These are phyloP conservation scores for Acomys russatus DNA, from an alignment of 2,797 vertebrate species.

Conservation along the genomic window DNA sequence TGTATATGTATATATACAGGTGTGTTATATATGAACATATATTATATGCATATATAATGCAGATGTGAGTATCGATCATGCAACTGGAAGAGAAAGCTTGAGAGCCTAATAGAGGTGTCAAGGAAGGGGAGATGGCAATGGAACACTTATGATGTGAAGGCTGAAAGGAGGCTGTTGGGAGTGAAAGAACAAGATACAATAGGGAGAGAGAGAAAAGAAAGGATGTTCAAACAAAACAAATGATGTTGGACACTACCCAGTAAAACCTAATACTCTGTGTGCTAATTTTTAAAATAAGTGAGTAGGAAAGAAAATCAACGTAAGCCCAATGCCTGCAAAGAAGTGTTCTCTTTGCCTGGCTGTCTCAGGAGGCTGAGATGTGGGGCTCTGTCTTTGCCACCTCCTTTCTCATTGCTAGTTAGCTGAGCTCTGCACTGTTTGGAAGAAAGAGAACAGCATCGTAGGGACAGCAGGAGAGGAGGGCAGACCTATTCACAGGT, in stretches of 20 bases:
- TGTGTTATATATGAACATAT: too few species aligned
- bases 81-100: not conserved
- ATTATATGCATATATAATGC: too few species aligned
- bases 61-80: not conserved
- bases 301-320: not conserved
- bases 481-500: not conserved
- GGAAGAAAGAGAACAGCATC: constrained; percentile 19
- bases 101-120: not conserved
- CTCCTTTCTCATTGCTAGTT: constrained; percentile 57
- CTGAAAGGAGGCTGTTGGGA: too few species aligned
- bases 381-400: not conserved
- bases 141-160: not conserved
- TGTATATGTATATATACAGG: too few species aligned
- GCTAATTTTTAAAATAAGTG: not conserved
- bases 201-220: too few species aligned
- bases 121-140: not conserved
- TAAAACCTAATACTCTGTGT: not conserved
- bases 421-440: not conserved
- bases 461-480: not conserved
- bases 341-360: not conserved
- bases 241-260: not conserved
- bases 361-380: not conserved
- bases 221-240: too few species aligned
- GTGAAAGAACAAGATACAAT: not conserved
- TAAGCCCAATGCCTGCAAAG: not conserved